Evolutionary conservation across 23 tunicate species (phyloP), one percentile per base, ranked within the genome.

Genomic region (Styela clava): DNA sequence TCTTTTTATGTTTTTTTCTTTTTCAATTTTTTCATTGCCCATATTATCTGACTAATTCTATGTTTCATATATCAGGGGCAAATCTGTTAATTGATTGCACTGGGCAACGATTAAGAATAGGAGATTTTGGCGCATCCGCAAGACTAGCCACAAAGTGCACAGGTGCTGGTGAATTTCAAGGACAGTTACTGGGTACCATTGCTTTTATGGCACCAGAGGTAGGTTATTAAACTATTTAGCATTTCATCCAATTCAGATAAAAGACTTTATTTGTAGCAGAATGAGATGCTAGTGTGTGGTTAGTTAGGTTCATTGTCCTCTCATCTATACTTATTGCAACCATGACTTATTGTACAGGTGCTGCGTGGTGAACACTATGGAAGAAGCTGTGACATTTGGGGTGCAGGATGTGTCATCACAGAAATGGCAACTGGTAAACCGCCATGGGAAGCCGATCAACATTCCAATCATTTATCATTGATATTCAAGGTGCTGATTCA

Each of bases 191-290:
- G 25, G 98, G 98, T 24, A 93, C 98, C 16, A 87, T 88, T 2
- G 93, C 98, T 34, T 93, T 87, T 69, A 87, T 93, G 93, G 93
- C 98, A 9, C 98, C 98, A 2, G 98, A 93, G 93, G 98, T 93
- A 79, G 33, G 63, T 35, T 2, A 34, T 33, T 35, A 28, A 65
- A n/a, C 51, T 22, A 67, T 31, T 31, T 29, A 24, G 31, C 18
- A 64, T 23, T 78, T 22, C 31, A 24, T 18, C 19, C 30, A 74
- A 74, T 24, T 33, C 16, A 19, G 30, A 64, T 29, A 74, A 20
- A 19, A 24, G 74, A 19, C 25, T 21, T 22, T 20, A 22, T 69
- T 16, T 19, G 26, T 20, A 20, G 23, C 18, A 25, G 29, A 12
- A 24, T 20, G 26, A 24, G 26, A 69, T 22, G 16, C 19, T 61